phyloP scores from a whole-genome alignment of 2,888 invertebrate genomes.

The Drosophila seclusa region DNA sequence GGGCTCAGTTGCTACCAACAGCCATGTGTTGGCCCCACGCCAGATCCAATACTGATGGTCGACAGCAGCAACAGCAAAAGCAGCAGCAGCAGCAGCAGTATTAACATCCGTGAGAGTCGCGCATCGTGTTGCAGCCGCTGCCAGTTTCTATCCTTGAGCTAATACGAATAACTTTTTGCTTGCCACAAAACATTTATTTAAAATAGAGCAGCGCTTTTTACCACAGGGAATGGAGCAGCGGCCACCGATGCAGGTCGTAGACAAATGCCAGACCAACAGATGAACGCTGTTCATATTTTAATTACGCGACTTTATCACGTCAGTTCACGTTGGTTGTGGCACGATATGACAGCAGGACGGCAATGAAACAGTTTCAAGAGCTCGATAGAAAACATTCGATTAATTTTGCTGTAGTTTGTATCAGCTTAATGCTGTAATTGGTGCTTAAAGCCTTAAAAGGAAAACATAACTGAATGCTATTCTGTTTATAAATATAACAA shows the following conservation, averaged over 20 bases:
- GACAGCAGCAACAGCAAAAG: conserved; percentile 17
- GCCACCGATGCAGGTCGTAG: conserved; percentile 18
- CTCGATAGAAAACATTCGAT: conserved; percentile 43
- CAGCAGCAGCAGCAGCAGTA: conserved; percentile 17
- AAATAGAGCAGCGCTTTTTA: conserved; percentile 64
- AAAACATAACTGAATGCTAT: neutral
- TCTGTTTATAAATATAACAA: neutral
- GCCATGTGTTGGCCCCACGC: conserved; percentile 71
- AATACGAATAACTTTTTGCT: conserved; percentile 66
- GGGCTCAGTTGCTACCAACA: conserved; percentile 25
- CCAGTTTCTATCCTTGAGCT: conserved; percentile 71
- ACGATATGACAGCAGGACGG: conserved; percentile 40
- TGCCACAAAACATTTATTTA: conserved; percentile 77
- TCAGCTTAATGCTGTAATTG: conserved; percentile 1
- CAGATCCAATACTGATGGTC: conserved; percentile 49
- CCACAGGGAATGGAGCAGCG: conserved; percentile 54
- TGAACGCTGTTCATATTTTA: conserved; percentile 77
- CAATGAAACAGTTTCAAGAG: conserved; percentile 35
- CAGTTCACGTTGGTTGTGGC: conserved; percentile 58
- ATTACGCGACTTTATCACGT: conserved; percentile 78
- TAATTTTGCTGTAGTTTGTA: conserved; percentile 28
- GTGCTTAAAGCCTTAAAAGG: conserved; percentile 5
- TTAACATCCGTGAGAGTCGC: conserved; percentile 58
- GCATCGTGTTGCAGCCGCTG: conserved; percentile 48
- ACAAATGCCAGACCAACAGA: conserved; percentile 55